phyloP scores from a whole-genome alignment of 2,797 vertebrate species.

The Microtus obscurus region DNA sequence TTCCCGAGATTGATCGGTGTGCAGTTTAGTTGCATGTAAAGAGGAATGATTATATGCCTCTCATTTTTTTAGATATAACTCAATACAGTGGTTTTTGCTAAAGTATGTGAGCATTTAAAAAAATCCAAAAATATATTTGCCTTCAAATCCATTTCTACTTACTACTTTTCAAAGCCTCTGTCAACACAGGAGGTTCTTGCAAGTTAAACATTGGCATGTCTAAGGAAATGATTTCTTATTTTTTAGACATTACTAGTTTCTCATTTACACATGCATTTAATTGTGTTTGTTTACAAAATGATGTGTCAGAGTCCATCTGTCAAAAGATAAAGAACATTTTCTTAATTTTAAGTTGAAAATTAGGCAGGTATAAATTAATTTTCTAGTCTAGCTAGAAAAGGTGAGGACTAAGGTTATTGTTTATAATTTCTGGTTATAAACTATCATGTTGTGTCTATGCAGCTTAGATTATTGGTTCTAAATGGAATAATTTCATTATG shows the following conservation, averaged over 20 bases:
- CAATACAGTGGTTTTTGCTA: background rate
- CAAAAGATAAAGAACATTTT: background rate
- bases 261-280: background rate
- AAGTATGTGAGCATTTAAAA: background rate
- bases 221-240: background rate
- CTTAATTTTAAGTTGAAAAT: constrained; percentile 29
- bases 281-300: background rate
- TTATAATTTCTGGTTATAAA: background rate
- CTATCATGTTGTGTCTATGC: background rate
- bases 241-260: background rate
- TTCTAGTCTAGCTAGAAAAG: background rate
- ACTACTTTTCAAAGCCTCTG: background rate
- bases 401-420: background rate
- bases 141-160: background rate
- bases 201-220: background rate
- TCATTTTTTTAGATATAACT: background rate
- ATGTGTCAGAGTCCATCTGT: background rate
- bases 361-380: background rate
- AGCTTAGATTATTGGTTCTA: background rate
- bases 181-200: background rate
- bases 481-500: background rate
- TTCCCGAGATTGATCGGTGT: background rate
- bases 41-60: background rate
- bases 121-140: background rate
- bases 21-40: background rate